Evolutionary conservation across 2,113 vertebrate genomes (phyloP).

Genomic region (Xenopus laevis): DNA sequence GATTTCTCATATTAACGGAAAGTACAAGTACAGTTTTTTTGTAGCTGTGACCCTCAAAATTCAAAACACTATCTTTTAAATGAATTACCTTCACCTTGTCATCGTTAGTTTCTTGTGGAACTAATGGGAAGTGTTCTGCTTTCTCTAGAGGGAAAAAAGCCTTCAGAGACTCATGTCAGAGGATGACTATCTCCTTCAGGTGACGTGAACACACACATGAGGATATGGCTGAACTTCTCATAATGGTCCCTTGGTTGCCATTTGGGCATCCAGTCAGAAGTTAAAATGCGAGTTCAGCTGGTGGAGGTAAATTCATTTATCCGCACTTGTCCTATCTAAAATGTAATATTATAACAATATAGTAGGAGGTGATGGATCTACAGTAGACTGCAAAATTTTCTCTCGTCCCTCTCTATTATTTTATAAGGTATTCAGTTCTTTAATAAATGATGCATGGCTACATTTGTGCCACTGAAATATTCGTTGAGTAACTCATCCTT

Average conservation of each 20-base stretch:
- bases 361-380: slow-evolving; percentile 25
- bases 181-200: slow-evolving; percentile 25
- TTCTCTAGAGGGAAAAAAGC: not conserved
- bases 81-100: not conserved
- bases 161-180: slow-evolving; percentile 4
- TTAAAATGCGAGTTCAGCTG: slow-evolving; percentile 1
- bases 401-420: slow-evolving; percentile 9
- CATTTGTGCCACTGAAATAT: slow-evolving; percentile 1
- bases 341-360: not conserved
- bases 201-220: slow-evolving; percentile 21
- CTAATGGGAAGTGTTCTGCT: slow-evolving; percentile 2
- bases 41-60: slow-evolving; percentile 2
- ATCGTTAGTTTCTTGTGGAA: slow-evolving; percentile 17
- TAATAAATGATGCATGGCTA: slow-evolving; percentile 38
- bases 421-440: slow-evolving; percentile 28
- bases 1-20: not conserved
- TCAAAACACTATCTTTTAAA: slow-evolving; percentile 4
- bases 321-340: slow-evolving; percentile 9
- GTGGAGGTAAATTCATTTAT: not conserved
- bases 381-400: slow-evolving; percentile 17
- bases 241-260: slow-evolving; percentile 19
- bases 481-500: not conserved
- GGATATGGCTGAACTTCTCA: slow-evolving; percentile 15
- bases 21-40: slow-evolving; percentile 10
- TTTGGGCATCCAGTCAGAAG: slow-evolving; percentile 1